These are phyloP conservation scores for Ectemnius cavifrons DNA, from an alignment of 2,888 invertebrate species.

Conservation along the genomic window DNA sequence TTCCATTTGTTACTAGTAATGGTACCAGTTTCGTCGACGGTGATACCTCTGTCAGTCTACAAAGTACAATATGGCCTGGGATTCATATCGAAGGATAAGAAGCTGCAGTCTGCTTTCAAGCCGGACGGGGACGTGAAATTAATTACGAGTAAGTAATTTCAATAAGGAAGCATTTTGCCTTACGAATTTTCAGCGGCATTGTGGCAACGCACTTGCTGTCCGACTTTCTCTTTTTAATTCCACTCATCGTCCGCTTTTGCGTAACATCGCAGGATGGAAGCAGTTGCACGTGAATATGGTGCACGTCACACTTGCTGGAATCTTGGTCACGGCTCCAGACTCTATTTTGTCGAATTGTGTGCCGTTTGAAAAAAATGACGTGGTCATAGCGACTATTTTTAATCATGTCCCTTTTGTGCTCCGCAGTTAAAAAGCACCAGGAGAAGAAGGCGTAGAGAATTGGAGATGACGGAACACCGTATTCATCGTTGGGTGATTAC, in stretches of 20 bases:
- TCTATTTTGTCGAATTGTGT: neutral
- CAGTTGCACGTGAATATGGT: neutral
- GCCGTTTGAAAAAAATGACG: neutral
- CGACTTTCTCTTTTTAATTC: conserved; percentile 10
- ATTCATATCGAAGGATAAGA: conserved; percentile 68
- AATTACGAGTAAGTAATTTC: conserved; percentile 67
- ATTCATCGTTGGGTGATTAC: neutral
- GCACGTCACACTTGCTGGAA: too few species aligned
- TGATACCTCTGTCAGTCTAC: conserved; percentile 82
- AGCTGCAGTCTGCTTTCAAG: conserved; percentile 67
- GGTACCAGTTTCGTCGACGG: conserved; percentile 84
- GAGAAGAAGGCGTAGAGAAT: conserved; percentile 56
- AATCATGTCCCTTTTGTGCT: conserved; percentile 6
- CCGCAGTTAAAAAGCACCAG: conserved; percentile 63
- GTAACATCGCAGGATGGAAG: neutral
- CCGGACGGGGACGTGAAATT: conserved; percentile 70
- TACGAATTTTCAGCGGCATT: neutral
- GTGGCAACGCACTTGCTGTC: neutral
- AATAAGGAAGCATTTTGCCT: neutral
- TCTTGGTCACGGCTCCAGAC: neutral
- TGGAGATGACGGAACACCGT: neutral
- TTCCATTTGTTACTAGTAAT: conserved; percentile 77
- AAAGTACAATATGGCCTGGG: conserved; percentile 81
- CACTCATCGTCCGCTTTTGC: neutral
- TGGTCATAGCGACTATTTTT: neutral